phyloP scores from a whole-genome alignment of 2,888 invertebrate genomes.

The Apodemia duryi region DNA sequence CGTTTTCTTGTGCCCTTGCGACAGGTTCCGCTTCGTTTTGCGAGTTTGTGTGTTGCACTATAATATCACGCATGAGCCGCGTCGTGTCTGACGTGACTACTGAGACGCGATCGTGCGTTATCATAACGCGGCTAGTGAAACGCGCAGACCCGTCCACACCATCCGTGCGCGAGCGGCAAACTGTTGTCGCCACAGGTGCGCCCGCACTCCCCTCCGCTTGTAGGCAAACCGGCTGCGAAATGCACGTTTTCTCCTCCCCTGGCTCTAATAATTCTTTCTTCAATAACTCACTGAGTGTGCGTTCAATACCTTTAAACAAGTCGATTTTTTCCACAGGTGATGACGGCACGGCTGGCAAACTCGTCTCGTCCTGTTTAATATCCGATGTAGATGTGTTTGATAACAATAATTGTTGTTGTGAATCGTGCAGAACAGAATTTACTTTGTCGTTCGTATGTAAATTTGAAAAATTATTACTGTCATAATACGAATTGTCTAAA shows the following conservation, averaged over 20 bases:
- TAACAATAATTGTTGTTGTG: constrained; percentile 39
- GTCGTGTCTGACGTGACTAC: constrained; percentile 88
- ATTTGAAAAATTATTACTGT: constrained; percentile 59
- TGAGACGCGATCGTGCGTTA: constrained; percentile 89
- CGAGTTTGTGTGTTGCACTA: constrained; percentile 83
- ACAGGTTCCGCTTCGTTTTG: constrained; percentile 66
- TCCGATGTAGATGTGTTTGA: constrained; percentile 58
- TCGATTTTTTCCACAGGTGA: constrained; percentile 60
- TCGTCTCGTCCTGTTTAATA: constrained; percentile 40
- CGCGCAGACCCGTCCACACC: constrained; percentile 81
- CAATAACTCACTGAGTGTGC: constrained; percentile 75
- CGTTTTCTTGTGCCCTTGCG: constrained; percentile 51
- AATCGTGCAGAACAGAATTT: constrained; percentile 41
- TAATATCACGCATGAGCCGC: constrained; percentile 82
- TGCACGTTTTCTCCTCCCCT: constrained; percentile 70
- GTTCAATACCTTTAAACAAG: constrained; percentile 75
- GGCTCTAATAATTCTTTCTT: constrained; percentile 75
- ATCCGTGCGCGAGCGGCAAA: constrained; percentile 76
- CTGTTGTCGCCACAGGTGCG: constrained; percentile 71
- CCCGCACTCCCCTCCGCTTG: constrained; percentile 69
- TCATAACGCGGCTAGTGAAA: constrained; percentile 94
- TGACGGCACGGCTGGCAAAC: constrained; percentile 41
- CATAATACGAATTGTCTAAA: constrained; percentile 49
- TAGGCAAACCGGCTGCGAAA: constrained; percentile 62
- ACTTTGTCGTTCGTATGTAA: constrained; percentile 49